phyloP scores from a whole-genome alignment of 2,113 vertebrate species.

The Setophaga kirtlandii region DNA sequence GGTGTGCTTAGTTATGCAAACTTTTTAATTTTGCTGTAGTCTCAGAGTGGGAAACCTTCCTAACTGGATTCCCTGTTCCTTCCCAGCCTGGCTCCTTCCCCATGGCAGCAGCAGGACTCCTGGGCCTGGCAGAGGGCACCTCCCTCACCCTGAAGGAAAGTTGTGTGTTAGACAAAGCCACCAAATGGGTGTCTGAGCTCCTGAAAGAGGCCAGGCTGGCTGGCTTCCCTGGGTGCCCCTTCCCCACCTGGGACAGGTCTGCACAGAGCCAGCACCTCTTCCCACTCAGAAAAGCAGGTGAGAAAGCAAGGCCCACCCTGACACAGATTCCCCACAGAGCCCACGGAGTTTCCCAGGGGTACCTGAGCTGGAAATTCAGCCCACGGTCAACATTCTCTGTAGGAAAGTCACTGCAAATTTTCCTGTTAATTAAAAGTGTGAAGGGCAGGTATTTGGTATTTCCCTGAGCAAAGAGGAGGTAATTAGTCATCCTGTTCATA shows the following conservation, averaged over 20 bases:
- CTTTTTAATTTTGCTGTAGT: background rate
- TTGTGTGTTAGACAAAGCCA: fast-evolving
- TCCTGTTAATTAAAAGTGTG: background rate
- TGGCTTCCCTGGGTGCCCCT: background rate
- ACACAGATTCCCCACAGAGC: fast-evolving
- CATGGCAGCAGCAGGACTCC: background rate
- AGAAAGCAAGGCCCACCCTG: background rate
- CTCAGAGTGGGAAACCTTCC: background rate
- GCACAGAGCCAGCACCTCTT: background rate
- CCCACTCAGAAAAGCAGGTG: background rate
- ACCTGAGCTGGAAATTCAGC: background rate
- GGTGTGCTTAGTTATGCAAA: background rate
- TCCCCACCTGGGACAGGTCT: background rate
- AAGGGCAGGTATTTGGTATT: background rate
- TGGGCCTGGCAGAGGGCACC: background rate
- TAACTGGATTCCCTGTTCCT: background rate
- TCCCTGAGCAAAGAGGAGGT: background rate
- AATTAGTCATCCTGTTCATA: background rate
- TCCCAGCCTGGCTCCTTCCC: background rate
- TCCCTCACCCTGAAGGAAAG: background rate
- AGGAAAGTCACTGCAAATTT: background rate
- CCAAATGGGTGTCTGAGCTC: background rate
- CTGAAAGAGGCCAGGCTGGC: background rate
- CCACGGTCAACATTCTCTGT: background rate
- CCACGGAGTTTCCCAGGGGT: background rate